Evolutionary conservation across 2,797 vertebrate genomes (phyloP).

Genomic region (Halcyon leucocephala): DNA sequence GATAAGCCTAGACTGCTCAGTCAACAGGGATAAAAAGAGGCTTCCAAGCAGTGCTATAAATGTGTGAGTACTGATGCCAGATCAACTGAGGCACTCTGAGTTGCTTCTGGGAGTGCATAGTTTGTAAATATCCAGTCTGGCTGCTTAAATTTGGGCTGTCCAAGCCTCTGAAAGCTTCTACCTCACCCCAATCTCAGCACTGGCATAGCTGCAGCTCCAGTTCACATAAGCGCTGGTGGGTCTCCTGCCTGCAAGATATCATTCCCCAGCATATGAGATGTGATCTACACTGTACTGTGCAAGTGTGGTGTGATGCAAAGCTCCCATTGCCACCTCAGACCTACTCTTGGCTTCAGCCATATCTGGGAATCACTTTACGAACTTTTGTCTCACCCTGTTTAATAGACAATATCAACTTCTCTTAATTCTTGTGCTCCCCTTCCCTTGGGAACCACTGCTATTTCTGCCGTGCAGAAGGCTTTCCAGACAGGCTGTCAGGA

Average conservation of each 20-base stretch:
- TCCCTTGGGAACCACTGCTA: fast-evolving
- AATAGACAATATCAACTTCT: slow-evolving; percentile 27
- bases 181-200: fast-evolving
- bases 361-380: background rate
- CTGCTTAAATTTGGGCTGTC: background rate
- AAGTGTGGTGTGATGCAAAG: background rate
- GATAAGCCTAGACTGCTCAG: background rate
- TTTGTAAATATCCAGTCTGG: background rate
- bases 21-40: background rate
- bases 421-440: background rate
- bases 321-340: background rate
- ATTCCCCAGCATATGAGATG: background rate
- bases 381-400: background rate
- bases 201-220: background rate
- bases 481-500: background rate
- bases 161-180: background rate
- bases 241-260: background rate
- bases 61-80: fast-evolving
- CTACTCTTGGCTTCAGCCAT: background rate
- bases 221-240: background rate
- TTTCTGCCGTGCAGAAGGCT: background rate
- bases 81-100: background rate
- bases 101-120: background rate
- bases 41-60: background rate
- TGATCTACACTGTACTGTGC: background rate